Conservation (phyloP, 30 jellyfish, hydroid and myxozoan species). For the Euphysa ruthae region DNA sequence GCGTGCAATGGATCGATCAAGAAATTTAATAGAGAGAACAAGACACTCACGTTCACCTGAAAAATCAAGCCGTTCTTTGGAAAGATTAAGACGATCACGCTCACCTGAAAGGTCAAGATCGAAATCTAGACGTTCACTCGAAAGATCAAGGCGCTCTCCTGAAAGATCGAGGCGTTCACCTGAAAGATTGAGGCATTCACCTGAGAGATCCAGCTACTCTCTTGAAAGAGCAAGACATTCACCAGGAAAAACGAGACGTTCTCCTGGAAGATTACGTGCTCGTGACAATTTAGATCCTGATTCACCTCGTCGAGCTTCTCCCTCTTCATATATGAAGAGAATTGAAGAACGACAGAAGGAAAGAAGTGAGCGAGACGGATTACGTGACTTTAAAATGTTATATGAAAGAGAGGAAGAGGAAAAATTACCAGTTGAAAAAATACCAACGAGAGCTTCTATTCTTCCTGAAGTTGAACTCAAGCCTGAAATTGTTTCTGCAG, state of each 20-base stretch:
- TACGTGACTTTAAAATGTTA: constrained; percentile 29
- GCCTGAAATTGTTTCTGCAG: constrained; percentile 65
- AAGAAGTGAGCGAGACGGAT: constrained; percentile 28
- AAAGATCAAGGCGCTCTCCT: background rate
- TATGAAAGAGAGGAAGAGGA: constrained; percentile 4
- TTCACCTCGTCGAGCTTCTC: background rate
- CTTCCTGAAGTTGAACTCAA: constrained; percentile 45
- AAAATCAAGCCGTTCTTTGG: no score
- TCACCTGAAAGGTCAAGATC: no score
- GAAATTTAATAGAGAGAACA: no score
- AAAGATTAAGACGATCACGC: no score
- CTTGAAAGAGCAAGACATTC: background rate
- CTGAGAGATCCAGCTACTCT: background rate
- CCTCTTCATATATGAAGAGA: constrained; percentile 17
- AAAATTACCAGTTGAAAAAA: background rate
- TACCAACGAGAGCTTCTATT: background rate
- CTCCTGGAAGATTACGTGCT: no score
- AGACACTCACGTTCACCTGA: no score
- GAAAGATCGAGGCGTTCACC: background rate
- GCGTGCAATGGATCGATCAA: no score
- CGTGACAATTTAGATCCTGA: no score
- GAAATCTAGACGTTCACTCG: background rate
- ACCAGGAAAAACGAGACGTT: no score
- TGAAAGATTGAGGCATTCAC: background rate
- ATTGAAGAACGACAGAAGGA: constrained; percentile 31